These are phyloP conservation scores for Lacerta viridis DNA, from an alignment of 2,797 vertebrate genomes.

Conservation along the genomic window DNA sequence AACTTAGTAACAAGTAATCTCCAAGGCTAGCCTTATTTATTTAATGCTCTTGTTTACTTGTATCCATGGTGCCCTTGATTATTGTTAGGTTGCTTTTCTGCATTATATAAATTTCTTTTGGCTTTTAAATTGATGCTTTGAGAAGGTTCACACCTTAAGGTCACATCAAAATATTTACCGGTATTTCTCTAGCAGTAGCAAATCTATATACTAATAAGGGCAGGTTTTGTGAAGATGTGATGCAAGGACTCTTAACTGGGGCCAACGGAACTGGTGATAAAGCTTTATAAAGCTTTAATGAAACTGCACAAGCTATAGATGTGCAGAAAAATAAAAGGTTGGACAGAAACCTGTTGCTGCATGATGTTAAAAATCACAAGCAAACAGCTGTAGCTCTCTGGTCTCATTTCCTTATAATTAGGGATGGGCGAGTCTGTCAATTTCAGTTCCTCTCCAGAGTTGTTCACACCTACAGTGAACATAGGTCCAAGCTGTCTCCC, in stretches of 20 bases:
- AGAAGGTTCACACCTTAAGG: neutral
- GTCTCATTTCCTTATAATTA: neutral
- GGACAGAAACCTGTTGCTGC: neutral
- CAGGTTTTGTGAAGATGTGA: neutral
- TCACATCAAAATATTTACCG: neutral
- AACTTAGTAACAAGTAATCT: too few relatives aligned
- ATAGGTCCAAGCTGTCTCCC: too few relatives aligned
- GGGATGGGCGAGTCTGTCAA: neutral
- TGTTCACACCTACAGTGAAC: too few relatives aligned
- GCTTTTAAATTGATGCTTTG: neutral
- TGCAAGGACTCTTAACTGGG: neutral
- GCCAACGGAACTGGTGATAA: neutral
- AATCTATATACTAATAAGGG: constrained; percentile 1
- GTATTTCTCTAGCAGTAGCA: neutral
- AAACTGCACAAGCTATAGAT: neutral
- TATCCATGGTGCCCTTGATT: neutral
- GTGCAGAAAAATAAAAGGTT: neutral
- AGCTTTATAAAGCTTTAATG: neutral
- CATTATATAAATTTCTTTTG: constrained; percentile 7
- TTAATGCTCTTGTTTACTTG: neutral
- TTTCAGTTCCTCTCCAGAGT: too few relatives aligned
- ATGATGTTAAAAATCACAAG: neutral
- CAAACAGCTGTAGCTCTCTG: too few relatives aligned
- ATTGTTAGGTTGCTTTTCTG: neutral
- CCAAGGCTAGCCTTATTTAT: neutral